A percentile compares a stretch with the other conserved stretches of the same genome.
Conservation (phyloP, 1,140 invertebrate genomes). For the Heliconius nattereri region DNA sequence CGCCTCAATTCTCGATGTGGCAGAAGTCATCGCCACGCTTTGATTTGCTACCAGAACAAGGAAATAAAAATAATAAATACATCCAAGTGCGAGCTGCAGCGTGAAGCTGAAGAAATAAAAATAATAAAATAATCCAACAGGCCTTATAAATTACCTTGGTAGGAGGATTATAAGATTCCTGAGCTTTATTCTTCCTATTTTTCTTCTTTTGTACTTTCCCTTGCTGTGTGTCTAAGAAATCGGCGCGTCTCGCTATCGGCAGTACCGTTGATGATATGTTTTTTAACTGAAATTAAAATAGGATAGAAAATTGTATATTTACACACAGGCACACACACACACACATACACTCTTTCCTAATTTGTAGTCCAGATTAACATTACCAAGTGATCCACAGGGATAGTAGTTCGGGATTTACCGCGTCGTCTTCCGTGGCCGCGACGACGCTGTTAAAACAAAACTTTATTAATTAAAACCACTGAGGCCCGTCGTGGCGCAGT, state of each 20-base stretch:
- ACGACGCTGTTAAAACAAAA: conserved; percentile 35
- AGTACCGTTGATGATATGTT: conserved; percentile 45
- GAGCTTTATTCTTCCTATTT: conserved; percentile 27
- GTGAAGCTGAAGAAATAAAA: too few species aligned
- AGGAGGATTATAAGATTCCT: conserved; percentile 51
- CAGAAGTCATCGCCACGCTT: too few species aligned
- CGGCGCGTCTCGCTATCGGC: conserved; percentile 41
- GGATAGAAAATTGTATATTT: too few species aligned
- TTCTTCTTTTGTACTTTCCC: conserved; percentile 36
- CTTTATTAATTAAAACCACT: neutral
- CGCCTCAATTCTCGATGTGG: too few species aligned
- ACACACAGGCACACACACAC: too few species aligned
- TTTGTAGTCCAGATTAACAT: neutral
- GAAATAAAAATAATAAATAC: too few species aligned
- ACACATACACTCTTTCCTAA: neutral
- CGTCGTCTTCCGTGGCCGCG: conserved; percentile 42
- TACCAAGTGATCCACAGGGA: conserved; percentile 43
- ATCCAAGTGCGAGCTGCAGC: neutral
- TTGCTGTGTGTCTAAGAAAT: conserved; percentile 42
- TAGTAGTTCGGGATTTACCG: conserved; percentile 19
- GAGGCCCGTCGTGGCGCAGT: too few species aligned
- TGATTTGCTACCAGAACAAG: too few species aligned
- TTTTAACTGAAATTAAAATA: conserved; percentile 30
- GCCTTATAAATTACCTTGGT: conserved; percentile 40
- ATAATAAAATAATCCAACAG: neutral